These are phyloP conservation scores for Andrena marginata DNA, from an alignment of 2,888 invertebrate species.

Conservation along the genomic window DNA sequence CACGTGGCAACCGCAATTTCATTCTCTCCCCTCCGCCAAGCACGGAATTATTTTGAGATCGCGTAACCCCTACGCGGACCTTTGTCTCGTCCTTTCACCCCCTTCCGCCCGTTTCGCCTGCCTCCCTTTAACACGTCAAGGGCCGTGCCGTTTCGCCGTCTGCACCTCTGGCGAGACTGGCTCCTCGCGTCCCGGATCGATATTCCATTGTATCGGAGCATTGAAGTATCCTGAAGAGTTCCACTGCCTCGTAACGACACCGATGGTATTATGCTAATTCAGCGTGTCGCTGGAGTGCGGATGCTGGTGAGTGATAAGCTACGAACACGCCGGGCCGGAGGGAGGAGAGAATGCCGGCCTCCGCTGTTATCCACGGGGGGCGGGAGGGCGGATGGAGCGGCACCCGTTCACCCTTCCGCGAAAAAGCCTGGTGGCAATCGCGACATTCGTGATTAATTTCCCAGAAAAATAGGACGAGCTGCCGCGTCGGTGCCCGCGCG, in stretches of 20 bases:
- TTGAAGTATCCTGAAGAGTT: constrained; percentile 68
- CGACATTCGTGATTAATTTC: constrained; percentile 60
- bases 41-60: constrained; percentile 47
- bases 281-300: constrained; percentile 67
- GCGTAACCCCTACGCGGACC: constrained; percentile 25
- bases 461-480: constrained; percentile 43
- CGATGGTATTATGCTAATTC: constrained; percentile 77
- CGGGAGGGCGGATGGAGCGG: background rate
- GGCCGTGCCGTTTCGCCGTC: constrained; percentile 48
- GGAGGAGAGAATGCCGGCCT: constrained; percentile 5
- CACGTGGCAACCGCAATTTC: constrained; percentile 17
- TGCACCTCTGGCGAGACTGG: constrained; percentile 54
- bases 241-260: constrained; percentile 64
- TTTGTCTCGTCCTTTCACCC: constrained; percentile 34
- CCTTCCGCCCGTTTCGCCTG: constrained; percentile 12
- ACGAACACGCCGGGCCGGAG: constrained; percentile 38
- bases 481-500: constrained; percentile 6
- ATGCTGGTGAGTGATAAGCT: constrained; percentile 62
- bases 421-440: constrained; percentile 31
- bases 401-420: background rate
- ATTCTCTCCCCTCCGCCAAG: constrained; percentile 13
- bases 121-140: constrained; percentile 56
- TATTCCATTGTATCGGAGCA: constrained; percentile 76
- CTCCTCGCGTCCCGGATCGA: constrained; percentile 68
- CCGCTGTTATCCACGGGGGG: background rate